Evolutionary conservation across 2,113 vertebrate species (phyloP).

Genomic region (Anser brachyrhynchus): DNA sequence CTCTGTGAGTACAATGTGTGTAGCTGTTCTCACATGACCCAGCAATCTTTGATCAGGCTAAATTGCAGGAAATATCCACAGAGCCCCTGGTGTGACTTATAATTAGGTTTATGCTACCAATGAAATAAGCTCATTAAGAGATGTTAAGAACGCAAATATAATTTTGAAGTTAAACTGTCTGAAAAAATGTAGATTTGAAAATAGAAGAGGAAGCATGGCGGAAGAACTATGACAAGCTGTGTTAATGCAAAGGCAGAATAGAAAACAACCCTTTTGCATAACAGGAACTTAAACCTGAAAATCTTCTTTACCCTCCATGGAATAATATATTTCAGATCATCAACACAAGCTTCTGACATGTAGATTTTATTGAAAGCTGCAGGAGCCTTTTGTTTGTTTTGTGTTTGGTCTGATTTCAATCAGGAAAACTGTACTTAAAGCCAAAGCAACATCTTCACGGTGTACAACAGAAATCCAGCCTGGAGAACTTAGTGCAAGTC

Average conservation of each 20-base stretch:
- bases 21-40: background rate
- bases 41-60: conserved; percentile 43
- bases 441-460: background rate
- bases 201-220: background rate
- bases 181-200: conserved; percentile 66
- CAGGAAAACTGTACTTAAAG: conserved; percentile 4
- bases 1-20: background rate
- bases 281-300: conserved; percentile 61
- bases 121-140: conserved; percentile 70
- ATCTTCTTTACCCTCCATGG: conserved; percentile 49
- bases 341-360: conserved; percentile 13
- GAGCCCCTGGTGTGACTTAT: conserved; percentile 56
- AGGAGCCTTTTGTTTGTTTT: background rate
- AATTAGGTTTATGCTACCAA: conserved; percentile 62
- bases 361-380: conserved; percentile 1
- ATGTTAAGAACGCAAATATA: conserved; percentile 61
- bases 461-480: background rate
- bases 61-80: conserved; percentile 47
- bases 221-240: conserved; percentile 29
- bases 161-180: conserved; percentile 70
- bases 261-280: conserved; percentile 57
- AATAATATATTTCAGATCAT: conserved; percentile 44
- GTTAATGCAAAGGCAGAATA: conserved; percentile 44
- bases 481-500: background rate
- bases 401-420: background rate